Base-by-base conservation (phyloP, 2,888 invertebrate species). In the Empis stercorea region DNA sequence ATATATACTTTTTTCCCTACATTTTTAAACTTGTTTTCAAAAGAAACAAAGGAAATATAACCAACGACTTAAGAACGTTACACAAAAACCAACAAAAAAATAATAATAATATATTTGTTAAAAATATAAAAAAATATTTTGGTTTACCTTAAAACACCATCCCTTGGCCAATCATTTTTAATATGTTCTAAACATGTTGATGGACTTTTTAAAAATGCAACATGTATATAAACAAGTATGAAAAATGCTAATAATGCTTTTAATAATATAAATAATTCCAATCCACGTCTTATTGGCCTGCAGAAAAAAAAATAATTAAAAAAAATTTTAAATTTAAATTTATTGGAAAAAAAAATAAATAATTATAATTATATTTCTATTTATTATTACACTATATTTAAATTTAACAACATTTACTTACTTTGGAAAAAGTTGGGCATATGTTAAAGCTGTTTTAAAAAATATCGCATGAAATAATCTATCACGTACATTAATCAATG, bases 381-480 rank as follows among this genome's bases (percentile, higher is more conserved):
- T n/a, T n/a, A n/a, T n/a, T n/a, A n/a, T n/a, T n/a, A n/a, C n/a
- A n/a, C n/a, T n/a, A n/a, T n/a, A n/a, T n/a, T n/a, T n/a, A n/a
- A n/a, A n/a, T n/a, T n/a, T n/a, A n/a, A 88, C 77, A 49, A 84
- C 72, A 70, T 89, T 27, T 42, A 75, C 76, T 51, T 84, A 82
- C 65, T 81, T 79, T 27, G 91, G 93, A 71, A 97, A 87, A 46
- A 87, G 82, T 59, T 89, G 77, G 38, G 93, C 93, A 71, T 99
- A 99, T 16, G 87, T 81, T 59, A 96, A 71, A 4, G 97, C 88
- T 56, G 87, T 83, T 65, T 92, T 84, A 64, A 93, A 85, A 70
- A 99, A 95, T 56, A 99, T 74, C 13, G 94, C 93, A 71, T 95
- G 91, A 67, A 96, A 96, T 46, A 96, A 72, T 56, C 94, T 77